Evolutionary conservation across 2,888 invertebrate species (phyloP).

Genomic region (Pseudanteris insignis): DNA sequence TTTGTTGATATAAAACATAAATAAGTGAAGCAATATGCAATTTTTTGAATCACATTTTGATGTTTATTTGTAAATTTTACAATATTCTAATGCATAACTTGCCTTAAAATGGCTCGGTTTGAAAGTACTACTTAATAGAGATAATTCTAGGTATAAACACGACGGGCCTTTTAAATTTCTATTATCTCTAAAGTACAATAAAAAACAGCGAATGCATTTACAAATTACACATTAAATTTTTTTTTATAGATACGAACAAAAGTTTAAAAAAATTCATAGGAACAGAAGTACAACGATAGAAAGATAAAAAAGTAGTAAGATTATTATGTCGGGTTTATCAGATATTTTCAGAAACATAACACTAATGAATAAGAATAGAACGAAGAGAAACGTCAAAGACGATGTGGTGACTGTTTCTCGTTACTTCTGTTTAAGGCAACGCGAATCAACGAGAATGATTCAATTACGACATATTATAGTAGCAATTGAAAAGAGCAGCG

Average conservation of each 20-base stretch:
- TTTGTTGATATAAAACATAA: no score
- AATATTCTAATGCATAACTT: conserved; percentile 31
- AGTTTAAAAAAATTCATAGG: no score
- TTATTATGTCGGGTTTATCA: no score
- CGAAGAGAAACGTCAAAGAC: conserved; percentile 44
- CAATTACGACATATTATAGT: conserved; percentile 17
- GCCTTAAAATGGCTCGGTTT: conserved; percentile 49
- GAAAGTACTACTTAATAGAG: conserved; percentile 50
- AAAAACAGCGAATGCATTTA: conserved; percentile 37
- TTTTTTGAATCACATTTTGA: no score
- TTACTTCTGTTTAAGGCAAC: conserved; percentile 30
- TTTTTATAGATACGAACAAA: no score
- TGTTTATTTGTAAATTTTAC: conserved; percentile 25
- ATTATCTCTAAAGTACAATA: conserved; percentile 30
- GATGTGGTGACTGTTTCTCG: conserved; percentile 28
- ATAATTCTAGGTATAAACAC: conserved; percentile 45
- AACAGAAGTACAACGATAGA: not conserved
- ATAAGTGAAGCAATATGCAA: no score
- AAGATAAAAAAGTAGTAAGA: conserved; percentile 1
- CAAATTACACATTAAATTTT: conserved; percentile 37
- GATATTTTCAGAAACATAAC: conserved; percentile 4
- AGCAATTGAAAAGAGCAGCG: conserved; percentile 29
- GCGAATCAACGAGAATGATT: conserved; percentile 37
- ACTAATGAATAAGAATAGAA: conserved; percentile 37
- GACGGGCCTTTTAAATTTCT: conserved; percentile 37